Conservation (phyloP, 2,797 vertebrate genomes). For the Melanotaenia trifasciata region DNA sequence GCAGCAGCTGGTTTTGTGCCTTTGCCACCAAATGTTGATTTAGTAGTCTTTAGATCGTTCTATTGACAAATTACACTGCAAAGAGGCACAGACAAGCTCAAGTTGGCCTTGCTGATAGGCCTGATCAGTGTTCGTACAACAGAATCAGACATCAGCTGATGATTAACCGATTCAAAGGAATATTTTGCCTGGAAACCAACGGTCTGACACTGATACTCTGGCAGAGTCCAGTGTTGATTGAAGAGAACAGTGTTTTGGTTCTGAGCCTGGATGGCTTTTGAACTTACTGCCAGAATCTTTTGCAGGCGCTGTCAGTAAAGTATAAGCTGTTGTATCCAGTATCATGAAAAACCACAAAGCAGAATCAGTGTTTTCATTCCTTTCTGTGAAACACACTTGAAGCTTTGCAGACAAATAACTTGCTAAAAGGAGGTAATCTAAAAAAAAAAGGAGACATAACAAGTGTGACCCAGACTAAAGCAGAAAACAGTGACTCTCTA, state of each 20-base stretch:
- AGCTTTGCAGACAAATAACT: background rate
- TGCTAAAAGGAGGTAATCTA: background rate
- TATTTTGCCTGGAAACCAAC: constrained; percentile 48
- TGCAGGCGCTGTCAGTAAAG: constrained; percentile 1
- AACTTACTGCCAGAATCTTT: constrained; percentile 27
- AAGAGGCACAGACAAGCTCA: background rate
- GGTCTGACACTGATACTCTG: constrained; percentile 44
- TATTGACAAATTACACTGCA: constrained; percentile 21
- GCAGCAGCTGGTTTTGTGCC: constrained; percentile 21
- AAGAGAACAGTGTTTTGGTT: constrained; percentile 47
- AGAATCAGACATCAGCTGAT: constrained; percentile 36
- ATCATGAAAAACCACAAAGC: constrained; percentile 1
- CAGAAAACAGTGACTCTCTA: background rate
- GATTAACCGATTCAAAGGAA: constrained; percentile 61
- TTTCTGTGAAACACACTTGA: background rate
- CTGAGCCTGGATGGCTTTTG: constrained; percentile 40
- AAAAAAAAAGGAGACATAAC: background rate
- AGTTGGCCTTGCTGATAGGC: background rate
- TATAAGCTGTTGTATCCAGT: constrained; percentile 5
- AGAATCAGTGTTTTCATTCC: constrained; percentile 8
- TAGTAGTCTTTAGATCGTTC: constrained; percentile 28
- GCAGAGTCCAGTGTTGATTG: constrained; percentile 50
- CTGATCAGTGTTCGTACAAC: constrained; percentile 16
- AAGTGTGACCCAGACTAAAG: background rate
- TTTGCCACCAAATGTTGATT: constrained; percentile 33